These are phyloP conservation scores for Rafetus swinhoei DNA, from an alignment of 2,113 vertebrate genomes.

Conservation along the genomic window DNA sequence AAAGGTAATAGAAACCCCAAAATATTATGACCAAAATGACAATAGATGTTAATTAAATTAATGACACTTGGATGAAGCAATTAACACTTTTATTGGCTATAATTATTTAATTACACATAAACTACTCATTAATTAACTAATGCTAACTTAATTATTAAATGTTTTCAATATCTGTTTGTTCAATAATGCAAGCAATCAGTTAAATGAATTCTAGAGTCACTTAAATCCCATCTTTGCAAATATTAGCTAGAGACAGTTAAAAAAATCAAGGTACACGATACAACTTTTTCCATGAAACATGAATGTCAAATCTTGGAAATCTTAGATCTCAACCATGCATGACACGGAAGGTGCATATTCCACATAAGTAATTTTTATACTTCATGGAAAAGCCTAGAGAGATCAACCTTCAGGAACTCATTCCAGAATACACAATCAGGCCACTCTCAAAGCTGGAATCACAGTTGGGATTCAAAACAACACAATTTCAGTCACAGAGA, in stretches of 20 bases:
- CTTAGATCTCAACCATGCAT: constrained; percentile 31
- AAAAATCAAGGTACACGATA: neutral
- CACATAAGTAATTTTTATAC: constrained; percentile 52
- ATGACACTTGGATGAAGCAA: neutral
- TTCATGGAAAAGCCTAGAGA: constrained; percentile 17
- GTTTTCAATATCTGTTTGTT: neutral
- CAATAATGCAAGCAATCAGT: neutral
- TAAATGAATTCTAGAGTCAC: neutral
- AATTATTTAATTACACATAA: neutral
- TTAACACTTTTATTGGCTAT: neutral
- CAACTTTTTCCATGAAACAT: neutral
- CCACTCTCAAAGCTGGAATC: neutral
- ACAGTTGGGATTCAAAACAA: constrained; percentile 56
- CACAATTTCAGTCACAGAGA: neutral
- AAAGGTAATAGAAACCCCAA: neutral
- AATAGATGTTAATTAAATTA: neutral
- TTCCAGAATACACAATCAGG: constrained; percentile 53
- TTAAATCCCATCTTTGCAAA: neutral
- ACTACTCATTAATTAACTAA: constrained; percentile 5
- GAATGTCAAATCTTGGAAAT: constrained; percentile 44
- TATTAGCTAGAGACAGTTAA: neutral
- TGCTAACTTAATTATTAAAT: neutral
- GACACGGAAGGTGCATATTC: constrained; percentile 52
- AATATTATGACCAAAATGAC: neutral
- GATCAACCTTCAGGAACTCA: constrained; percentile 55